These are phyloP conservation scores for Aspidiotus rigidus DNA, from an alignment of 2,888 invertebrate species.

Conservation along the genomic window DNA sequence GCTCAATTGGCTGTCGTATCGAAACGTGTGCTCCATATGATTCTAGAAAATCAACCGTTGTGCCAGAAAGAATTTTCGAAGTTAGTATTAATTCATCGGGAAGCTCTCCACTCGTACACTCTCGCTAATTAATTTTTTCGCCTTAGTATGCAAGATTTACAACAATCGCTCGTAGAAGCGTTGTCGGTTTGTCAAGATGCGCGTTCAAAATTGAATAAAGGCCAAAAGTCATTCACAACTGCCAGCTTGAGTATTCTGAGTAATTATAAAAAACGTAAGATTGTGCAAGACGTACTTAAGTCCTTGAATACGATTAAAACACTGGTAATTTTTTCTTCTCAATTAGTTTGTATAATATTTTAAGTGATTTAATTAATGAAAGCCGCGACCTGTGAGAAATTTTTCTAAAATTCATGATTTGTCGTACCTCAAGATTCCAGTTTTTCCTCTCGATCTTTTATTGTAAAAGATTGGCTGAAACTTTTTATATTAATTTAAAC, in stretches of 20 bases:
- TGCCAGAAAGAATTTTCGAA: slow-evolving; percentile 76
- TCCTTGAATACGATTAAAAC: slow-evolving; percentile 72
- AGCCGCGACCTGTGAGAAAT: neutral
- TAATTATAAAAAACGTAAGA: slow-evolving; percentile 79
- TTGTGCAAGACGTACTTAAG: slow-evolving; percentile 67
- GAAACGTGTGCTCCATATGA: slow-evolving; percentile 84
- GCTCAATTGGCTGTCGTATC: slow-evolving; percentile 82
- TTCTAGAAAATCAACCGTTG: slow-evolving; percentile 79
- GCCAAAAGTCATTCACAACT: slow-evolving; percentile 71
- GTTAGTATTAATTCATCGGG: slow-evolving; percentile 35
- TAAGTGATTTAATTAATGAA: neutral
- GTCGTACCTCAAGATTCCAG: too few species aligned
- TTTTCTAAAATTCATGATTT: too few species aligned
- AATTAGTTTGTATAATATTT: slow-evolving; percentile 4
- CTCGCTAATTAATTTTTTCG: slow-evolving; percentile 8
- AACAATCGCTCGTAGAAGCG: slow-evolving; percentile 59
- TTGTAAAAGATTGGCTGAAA: too few species aligned
- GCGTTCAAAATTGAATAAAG: slow-evolving; percentile 60
- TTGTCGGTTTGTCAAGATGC: slow-evolving; percentile 63
- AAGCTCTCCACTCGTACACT: neutral
- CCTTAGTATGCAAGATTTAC: slow-evolving; percentile 57
- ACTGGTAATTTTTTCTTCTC: slow-evolving; percentile 48
- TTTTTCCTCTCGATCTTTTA: too few species aligned
- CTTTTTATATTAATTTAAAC: too few species aligned
- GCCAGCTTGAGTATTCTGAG: slow-evolving; percentile 82